Conservation (phyloP, 2,888 invertebrate genomes). For the Fragum whitleyi region DNA sequence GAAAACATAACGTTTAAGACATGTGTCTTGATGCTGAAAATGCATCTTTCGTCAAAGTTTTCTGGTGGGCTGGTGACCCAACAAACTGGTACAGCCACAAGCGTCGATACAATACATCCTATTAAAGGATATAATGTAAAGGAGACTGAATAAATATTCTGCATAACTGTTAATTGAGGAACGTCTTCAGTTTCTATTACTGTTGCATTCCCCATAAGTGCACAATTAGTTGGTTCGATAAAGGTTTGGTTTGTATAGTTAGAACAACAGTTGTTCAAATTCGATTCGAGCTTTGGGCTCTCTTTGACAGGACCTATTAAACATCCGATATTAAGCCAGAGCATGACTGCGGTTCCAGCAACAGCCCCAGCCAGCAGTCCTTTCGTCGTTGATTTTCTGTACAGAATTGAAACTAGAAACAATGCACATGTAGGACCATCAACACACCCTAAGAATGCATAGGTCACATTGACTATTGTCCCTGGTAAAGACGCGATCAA, state of each 20-base stretch:
- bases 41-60: constrained; percentile 3
- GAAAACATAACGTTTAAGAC: not conserved
- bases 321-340: constrained; percentile 5
- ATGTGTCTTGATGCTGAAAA: not conserved
- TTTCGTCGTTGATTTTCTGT: constrained; percentile 14
- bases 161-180: not conserved
- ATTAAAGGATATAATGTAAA: not conserved
- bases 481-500: not conserved
- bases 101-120: not conserved
- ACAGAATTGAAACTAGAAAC: constrained; percentile 14
- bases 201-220: too few relatives aligned
- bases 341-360: not conserved
- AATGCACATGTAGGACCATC: constrained; percentile 1
- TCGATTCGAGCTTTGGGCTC: not conserved
- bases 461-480: not conserved
- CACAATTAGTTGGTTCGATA: too few relatives aligned
- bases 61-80: not conserved
- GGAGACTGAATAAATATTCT: not conserved
- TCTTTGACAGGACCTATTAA: not conserved
- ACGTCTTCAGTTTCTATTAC: too few relatives aligned
- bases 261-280: not conserved
- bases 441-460: not conserved
- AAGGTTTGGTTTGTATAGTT: not conserved
- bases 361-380: not conserved
- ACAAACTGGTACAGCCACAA: not conserved